phyloP scores from a whole-genome alignment of 2,888 invertebrate genomes.

The Microplitis deprimator region DNA sequence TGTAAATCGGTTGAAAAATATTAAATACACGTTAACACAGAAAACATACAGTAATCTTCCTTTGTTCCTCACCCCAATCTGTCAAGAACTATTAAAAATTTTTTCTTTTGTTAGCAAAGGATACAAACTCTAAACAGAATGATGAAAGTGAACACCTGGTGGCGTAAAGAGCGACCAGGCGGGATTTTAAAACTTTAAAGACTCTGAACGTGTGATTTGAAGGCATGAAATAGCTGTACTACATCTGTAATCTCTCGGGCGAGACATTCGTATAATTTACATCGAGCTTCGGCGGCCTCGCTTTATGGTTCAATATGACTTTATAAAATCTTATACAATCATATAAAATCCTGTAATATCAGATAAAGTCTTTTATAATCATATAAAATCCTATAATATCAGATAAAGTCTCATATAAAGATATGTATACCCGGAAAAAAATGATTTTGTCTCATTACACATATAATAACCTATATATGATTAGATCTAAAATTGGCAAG shows the following conservation, averaged over 20 bases:
- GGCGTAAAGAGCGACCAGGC: background rate
- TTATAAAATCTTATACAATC: no score
- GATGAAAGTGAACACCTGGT: slow-evolving; percentile 11
- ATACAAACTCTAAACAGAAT: slow-evolving; percentile 8
- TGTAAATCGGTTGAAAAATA: no score
- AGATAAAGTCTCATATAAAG: no score
- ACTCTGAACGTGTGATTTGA: slow-evolving; percentile 9
- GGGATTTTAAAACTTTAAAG: background rate
- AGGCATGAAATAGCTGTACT: slow-evolving; percentile 6
- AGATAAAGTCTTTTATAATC: no score
- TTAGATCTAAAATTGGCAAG: no score
- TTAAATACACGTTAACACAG: no score
- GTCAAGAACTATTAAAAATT: background rate
- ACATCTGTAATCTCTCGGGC: slow-evolving; percentile 10
- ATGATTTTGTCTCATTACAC: no score
- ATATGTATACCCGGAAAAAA: no score
- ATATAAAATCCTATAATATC: no score
- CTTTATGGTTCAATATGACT: slow-evolving; percentile 10
- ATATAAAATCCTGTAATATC: no score
- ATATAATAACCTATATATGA: no score
- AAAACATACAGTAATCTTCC: no score
- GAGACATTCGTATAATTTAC: slow-evolving; percentile 10
- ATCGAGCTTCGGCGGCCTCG: slow-evolving; percentile 11
- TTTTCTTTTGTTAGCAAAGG: background rate
- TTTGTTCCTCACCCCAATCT: background rate